Percentiles rank a stretch among this genome's conserved stretches.
Conservation (phyloP, 2,113 vertebrate species). For the Callipepla squamata region DNA sequence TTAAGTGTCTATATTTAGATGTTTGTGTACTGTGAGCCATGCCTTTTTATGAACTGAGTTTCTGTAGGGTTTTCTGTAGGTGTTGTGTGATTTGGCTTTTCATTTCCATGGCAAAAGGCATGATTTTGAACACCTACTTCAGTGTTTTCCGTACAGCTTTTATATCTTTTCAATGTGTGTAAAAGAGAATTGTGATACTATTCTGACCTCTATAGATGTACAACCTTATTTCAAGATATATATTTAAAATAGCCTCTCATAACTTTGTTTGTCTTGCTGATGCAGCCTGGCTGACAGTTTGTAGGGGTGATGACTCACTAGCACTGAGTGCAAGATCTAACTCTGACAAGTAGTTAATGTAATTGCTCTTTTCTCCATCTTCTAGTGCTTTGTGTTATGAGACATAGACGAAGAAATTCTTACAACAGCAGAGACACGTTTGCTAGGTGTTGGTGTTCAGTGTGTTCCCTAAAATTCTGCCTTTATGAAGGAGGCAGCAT, state of each 20-base stretch:
- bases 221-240: background rate
- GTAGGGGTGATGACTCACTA: constrained; percentile 56
- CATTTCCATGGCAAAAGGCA: background rate
- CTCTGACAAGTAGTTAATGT: constrained; percentile 41
- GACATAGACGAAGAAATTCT: background rate
- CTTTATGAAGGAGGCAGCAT: constrained; percentile 38
- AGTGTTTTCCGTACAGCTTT: background rate
- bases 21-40: fast-evolving
- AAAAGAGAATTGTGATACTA: background rate
- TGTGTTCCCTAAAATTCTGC: background rate
- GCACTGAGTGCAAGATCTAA: constrained; percentile 29
- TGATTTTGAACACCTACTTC: background rate
- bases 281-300: constrained; percentile 29
- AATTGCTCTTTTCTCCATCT: constrained; percentile 54
- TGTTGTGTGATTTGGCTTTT: background rate
- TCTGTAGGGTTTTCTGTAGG: background rate
- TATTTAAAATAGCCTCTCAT: constrained; percentile 25
- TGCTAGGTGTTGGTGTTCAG: background rate
- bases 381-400: constrained; percentile 50
- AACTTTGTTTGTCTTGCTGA: background rate
- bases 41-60: background rate
- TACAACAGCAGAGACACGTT: background rate
- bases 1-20: background rate
- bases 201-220: background rate
- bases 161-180: background rate